These are phyloP conservation scores for Pachyuromys duprasi DNA, from an alignment of 2,797 vertebrate genomes.

Conservation along the genomic window DNA sequence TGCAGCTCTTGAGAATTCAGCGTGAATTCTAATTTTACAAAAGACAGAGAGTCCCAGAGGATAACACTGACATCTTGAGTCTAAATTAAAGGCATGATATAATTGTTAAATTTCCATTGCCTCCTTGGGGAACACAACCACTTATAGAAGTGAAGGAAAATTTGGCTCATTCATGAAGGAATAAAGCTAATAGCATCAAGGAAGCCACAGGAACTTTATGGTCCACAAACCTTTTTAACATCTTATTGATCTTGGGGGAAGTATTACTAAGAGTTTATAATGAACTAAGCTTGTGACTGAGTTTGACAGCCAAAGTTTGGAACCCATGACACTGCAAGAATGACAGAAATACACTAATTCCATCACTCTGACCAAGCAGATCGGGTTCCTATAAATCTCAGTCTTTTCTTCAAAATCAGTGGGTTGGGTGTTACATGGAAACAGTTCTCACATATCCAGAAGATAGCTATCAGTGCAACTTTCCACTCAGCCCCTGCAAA, in stretches of 20 bases:
- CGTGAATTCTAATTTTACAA: not conserved
- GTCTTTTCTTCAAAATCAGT: not conserved
- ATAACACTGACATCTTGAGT: not conserved
- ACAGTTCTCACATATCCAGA: not conserved
- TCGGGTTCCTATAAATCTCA: not conserved
- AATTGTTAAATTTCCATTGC: not conserved
- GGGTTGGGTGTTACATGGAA: not conserved
- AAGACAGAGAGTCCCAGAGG: not conserved
- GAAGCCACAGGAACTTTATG: not conserved
- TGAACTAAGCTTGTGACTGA: not conserved
- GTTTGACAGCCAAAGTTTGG: not conserved
- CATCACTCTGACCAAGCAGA: not conserved
- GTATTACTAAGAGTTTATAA: not conserved
- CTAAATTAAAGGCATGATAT: conserved; percentile 1
- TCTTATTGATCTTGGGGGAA: not conserved
- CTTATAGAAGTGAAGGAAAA: not conserved
- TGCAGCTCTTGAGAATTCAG: not conserved
- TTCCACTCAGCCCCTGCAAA: not conserved
- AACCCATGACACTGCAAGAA: not conserved
- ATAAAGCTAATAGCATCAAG: not conserved
- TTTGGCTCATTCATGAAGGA: not conserved
- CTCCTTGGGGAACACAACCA: conserved; percentile 8
- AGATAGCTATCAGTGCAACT: not conserved
- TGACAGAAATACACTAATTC: not conserved
- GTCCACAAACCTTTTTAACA: not conserved